These are phyloP conservation scores for Scaptomyza caliginosa DNA, from an alignment of 2,888 invertebrate genomes.

Conservation along the genomic window DNA sequence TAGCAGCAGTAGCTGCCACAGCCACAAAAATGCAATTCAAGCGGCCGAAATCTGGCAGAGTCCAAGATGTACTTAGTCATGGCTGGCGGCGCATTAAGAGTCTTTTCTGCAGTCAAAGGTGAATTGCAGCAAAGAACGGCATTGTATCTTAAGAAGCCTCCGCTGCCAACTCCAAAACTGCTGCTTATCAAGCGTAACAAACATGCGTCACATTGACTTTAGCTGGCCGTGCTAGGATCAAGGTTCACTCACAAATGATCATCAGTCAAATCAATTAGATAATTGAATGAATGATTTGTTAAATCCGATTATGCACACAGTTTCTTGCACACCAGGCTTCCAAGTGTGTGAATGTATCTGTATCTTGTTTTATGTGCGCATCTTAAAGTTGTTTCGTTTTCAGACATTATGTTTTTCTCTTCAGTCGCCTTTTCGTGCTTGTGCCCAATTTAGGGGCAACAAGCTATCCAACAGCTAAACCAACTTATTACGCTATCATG, in stretches of 20 bases:
- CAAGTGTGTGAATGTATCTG: neutral
- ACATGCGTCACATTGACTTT: conserved; percentile 74
- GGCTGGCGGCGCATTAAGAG: conserved; percentile 51
- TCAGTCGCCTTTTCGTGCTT: conserved; percentile 34
- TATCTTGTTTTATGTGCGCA: conserved; percentile 7
- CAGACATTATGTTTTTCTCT: conserved; percentile 8
- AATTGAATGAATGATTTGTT: conserved; percentile 78
- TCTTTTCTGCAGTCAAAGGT: conserved; percentile 42
- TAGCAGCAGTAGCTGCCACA: neutral
- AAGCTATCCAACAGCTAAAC: conserved; percentile 12
- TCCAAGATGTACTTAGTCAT: conserved; percentile 66
- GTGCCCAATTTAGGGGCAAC: conserved; percentile 29
- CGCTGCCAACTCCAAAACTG: conserved; percentile 24
- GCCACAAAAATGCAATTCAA: conserved; percentile 19
- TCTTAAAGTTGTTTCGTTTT: conserved; percentile 17
- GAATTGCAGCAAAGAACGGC: conserved; percentile 29
- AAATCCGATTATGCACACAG: conserved; percentile 76
- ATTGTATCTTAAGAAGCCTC: conserved; percentile 13
- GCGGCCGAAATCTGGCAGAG: conserved; percentile 27
- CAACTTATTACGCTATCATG: no score
- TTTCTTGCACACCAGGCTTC: conserved; percentile 15
- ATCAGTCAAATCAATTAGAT: conserved; percentile 81
- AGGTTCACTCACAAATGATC: conserved; percentile 78
- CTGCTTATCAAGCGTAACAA: conserved; percentile 71
- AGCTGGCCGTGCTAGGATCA: conserved; percentile 56